These are phyloP conservation scores for Stenodema calcarata DNA, from an alignment of 2,888 invertebrate genomes.

Conservation along the genomic window DNA sequence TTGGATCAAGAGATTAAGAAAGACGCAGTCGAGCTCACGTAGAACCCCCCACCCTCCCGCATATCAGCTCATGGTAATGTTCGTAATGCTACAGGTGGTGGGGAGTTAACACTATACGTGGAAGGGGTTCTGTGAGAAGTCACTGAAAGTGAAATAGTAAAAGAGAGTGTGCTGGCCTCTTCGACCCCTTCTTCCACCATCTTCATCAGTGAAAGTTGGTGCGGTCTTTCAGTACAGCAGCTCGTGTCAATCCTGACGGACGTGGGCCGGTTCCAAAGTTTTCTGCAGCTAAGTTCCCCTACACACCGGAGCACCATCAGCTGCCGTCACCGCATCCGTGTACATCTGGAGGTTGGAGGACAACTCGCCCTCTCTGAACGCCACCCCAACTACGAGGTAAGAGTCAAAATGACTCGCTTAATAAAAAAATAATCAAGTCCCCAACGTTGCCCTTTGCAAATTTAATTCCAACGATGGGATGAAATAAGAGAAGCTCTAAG, in stretches of 20 bases:
- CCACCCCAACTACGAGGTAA: neutral
- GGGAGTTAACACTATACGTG: neutral
- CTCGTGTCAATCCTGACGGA: conserved; percentile 3
- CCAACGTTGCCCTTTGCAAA: too few species aligned
- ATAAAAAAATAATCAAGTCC: too few species aligned
- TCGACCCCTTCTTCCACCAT: conserved; percentile 18
- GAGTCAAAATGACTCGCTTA: neutral
- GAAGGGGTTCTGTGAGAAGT: neutral
- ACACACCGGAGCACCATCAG: neutral
- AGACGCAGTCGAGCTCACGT: neutral
- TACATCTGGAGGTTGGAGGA: neutral
- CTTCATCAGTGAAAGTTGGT: conserved; percentile 26
- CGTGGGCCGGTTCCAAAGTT: neutral
- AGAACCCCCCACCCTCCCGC: neutral
- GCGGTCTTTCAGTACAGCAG: conserved; percentile 9
- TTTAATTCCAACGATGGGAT: too few species aligned
- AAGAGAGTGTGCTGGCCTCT: conserved; percentile 4
- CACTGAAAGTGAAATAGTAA: conserved; percentile 11
- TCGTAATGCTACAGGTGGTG: neutral
- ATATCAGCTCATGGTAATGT: neutral
- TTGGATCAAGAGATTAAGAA: neutral
- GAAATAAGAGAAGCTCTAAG: too few species aligned
- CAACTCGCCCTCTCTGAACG: neutral
- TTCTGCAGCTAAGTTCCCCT: neutral
- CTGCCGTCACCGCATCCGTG: neutral